These are phyloP conservation scores for Microdon myrmicae DNA, from an alignment of 2,888 invertebrate species.

Conservation along the genomic window DNA sequence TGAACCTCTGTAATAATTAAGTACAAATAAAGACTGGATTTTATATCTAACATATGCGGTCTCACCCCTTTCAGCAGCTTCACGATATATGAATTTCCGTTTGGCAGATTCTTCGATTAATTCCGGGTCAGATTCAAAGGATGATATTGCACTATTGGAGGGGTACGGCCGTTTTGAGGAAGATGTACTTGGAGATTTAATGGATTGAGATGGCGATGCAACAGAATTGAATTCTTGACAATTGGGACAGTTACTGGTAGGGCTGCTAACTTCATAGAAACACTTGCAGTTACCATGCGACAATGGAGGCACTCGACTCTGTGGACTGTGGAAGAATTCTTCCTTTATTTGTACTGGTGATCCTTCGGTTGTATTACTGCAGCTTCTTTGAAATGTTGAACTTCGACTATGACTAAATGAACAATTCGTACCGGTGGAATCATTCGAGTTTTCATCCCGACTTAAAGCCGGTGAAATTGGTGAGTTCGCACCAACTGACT, in stretches of 20 bases:
- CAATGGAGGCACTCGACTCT: constrained; percentile 54
- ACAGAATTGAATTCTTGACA: constrained; percentile 39
- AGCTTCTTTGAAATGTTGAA: constrained; percentile 41
- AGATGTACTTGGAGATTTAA: constrained; percentile 23
- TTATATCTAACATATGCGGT: neutral
- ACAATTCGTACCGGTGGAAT: constrained; percentile 28
- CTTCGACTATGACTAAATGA: constrained; percentile 36
- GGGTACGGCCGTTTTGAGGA: constrained; percentile 42
- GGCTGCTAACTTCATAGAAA: constrained; percentile 52
- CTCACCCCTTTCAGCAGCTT: constrained; percentile 36
- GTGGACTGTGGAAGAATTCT: constrained; percentile 47
- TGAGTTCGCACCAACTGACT: constrained; percentile 23
- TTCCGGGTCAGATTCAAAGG: constrained; percentile 9
- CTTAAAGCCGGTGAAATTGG: constrained; percentile 29
- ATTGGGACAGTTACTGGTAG: constrained; percentile 24
- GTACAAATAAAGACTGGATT: neutral
- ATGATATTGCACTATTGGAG: constrained; percentile 29
- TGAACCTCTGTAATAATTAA: constrained; percentile 58
- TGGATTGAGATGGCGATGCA: constrained; percentile 32
- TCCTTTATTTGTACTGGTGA: constrained; percentile 39
- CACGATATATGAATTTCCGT: constrained; percentile 36
- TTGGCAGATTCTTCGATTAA: constrained; percentile 33
- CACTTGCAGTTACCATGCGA: constrained; percentile 49
- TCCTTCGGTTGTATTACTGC: constrained; percentile 17
- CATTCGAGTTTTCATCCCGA: constrained; percentile 40